A percentile compares a stretch with the other conserved stretches of the same genome.
phyloP scores from a whole-genome alignment of 92 coral and sea anemone genomes.

The Epizoanthus stellaris region DNA sequence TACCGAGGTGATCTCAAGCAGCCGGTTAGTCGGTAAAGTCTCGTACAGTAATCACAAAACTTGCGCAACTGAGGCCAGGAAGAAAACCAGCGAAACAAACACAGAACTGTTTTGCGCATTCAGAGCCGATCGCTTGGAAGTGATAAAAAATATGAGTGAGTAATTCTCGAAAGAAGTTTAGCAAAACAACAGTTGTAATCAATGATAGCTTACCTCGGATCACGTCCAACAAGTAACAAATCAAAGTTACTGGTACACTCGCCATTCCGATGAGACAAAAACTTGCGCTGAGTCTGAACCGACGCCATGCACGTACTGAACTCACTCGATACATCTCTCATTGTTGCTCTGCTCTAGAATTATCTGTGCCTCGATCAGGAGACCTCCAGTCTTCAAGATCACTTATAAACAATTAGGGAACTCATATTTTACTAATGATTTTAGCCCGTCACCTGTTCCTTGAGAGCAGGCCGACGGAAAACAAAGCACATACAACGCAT shows the following conservation, averaged over 20 bases:
- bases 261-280: neutral
- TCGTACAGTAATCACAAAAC: neutral
- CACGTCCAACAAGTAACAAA: conserved; percentile 6
- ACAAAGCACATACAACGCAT: conserved; percentile 5
- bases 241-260: neutral
- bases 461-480: conserved; percentile 30
- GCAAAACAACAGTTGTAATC: neutral
- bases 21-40: neutral
- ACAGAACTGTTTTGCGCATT: neutral
- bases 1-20: neutral
- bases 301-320: neutral
- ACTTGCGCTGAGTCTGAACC: neutral
- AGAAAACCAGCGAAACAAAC: neutral
- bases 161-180: neutral
- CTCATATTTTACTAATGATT: conserved; percentile 68
- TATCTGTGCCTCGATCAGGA: conserved; percentile 49
- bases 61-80: neutral
- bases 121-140: neutral
- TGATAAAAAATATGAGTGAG: neutral
- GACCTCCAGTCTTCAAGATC: conserved; percentile 66
- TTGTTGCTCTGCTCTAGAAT: conserved; percentile 20
- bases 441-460: conserved; percentile 62
- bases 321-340: conserved; percentile 2
- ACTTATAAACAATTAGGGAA: conserved; percentile 71
- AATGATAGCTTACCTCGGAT: conserved; percentile 17